These are phyloP conservation scores for Pemphredon lugubris DNA, from an alignment of 2,888 invertebrate genomes.

Conservation along the genomic window DNA sequence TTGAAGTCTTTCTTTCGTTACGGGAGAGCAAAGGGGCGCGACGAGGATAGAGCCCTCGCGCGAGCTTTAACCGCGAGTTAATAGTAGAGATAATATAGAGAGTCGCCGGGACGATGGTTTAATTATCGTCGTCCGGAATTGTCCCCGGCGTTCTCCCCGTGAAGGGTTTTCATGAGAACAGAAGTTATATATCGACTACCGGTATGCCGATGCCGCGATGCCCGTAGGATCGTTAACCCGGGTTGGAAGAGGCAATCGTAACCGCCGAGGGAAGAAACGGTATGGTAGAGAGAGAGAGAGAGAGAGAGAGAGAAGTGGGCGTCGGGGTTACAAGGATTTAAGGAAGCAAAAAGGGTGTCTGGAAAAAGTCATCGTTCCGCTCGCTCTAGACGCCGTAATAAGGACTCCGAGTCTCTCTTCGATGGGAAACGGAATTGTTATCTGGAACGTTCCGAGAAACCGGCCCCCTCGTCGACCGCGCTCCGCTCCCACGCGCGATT, in stretches of 20 bases:
- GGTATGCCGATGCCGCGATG: constrained; percentile 59
- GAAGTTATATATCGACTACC: constrained; percentile 70
- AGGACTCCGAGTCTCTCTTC: constrained; percentile 12
- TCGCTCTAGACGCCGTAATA: constrained; percentile 29
- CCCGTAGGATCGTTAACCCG: constrained; percentile 52
- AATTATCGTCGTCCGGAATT: constrained; percentile 72
- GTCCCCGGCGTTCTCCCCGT: background rate
- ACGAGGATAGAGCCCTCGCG: no score
- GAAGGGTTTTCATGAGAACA: constrained; percentile 54
- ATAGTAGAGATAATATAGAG: constrained; percentile 34
- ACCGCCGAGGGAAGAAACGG: constrained; percentile 31
- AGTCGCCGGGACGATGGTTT: constrained; percentile 70
- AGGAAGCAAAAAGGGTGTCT: constrained; percentile 34
- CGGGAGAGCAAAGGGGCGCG: constrained; percentile 15
- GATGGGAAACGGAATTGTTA: constrained; percentile 39
- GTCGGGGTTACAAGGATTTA: constrained; percentile 39
- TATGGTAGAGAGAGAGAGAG: no score
- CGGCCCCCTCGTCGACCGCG: background rate
- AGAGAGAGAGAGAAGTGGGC: constrained; percentile 41
- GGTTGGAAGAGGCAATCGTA: constrained; percentile 40
- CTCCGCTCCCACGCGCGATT: constrained; percentile 36
- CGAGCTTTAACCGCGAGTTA: constrained; percentile 41
- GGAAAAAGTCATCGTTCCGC: constrained; percentile 45
- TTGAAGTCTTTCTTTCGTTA: constrained; percentile 59
- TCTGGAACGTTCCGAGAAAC: constrained; percentile 22